Base-by-base conservation (phyloP, 2,888 invertebrate genomes). In the Hipparchia semele region DNA sequence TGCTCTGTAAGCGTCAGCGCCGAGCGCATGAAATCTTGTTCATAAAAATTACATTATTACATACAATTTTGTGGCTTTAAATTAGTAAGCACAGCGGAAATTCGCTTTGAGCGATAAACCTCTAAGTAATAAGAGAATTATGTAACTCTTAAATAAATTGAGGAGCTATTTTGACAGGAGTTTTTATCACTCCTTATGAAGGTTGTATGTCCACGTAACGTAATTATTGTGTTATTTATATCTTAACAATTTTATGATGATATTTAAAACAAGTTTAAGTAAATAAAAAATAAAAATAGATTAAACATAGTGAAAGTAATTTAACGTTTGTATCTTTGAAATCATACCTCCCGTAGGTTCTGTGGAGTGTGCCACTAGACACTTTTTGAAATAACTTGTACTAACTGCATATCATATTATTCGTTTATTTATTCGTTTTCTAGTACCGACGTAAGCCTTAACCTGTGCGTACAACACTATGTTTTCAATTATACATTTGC, bases 121-220 rank as follows among this genome's bases (percentile, higher is more conserved):
- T 39, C 2, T 39, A 39, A 1, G 39, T 39, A 39, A 39, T 39
- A 39, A 39, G 39, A 2, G 39, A 39, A 39, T 39, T 39, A 39
- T 39, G 2, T 39, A 39, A 49, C 7, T 49, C 58, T 7, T 8
- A 33, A 54, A 49, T 58, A 58, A 58, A 46, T 49, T 62, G 46
- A 64, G 69, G 61, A 61, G 58, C 53, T 61, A 53, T 69, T 69
- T 69, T 61, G 61, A 61, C 61, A 13, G 61, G 61, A 69, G 60
- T 68, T 58, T 67, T 70, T 73, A 86, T 86, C 87, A 87, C 87
- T 90, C 90, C 91, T 90, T 92, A 86, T 84, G 85, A 92, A 92
- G 91, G 92, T 92, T 92, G 92, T 92, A 90, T 87, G 90, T 91
- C 90, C 89, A 90, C 81, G 81, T 90, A 90, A 89, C 84, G 84